phyloP scores from a whole-genome alignment of 2,113 vertebrate genomes.

The Corythornis madagascariensis region DNA sequence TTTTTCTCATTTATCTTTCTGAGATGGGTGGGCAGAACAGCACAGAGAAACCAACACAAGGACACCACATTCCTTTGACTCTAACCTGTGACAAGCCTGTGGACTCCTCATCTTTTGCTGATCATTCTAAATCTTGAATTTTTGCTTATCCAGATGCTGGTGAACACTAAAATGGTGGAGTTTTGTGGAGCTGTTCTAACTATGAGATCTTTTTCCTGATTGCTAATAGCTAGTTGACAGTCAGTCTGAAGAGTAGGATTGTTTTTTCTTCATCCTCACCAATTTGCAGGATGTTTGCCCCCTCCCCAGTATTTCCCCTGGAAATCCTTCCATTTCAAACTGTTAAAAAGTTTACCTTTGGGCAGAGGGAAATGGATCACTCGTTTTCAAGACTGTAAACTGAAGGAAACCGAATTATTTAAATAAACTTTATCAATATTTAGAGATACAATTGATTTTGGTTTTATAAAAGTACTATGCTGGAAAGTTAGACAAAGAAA shows the following conservation, averaged over 20 bases:
- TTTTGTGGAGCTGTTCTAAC: not conserved
- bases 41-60: not conserved
- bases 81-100: not conserved
- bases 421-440: slow-evolving; percentile 8
- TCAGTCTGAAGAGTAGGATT: not conserved
- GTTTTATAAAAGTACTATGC: not conserved
- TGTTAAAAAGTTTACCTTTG: not conserved
- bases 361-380: not conserved
- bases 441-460: not conserved
- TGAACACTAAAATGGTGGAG: not conserved
- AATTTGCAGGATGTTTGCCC: not conserved
- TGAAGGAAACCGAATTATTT: not conserved
- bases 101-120: not conserved
- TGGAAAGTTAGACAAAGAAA: not conserved
- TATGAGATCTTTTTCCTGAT: not conserved
- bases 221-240: not conserved
- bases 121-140: not conserved
- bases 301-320: not conserved
- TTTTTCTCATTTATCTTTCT: not conserved
- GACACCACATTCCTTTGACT: not conserved
- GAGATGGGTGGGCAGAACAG: not conserved
- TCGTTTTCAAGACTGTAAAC: not conserved
- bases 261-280: not conserved
- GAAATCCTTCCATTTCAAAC: not conserved
- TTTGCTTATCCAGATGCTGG: not conserved